Base-by-base conservation (phyloP, 2,113 vertebrate species). In the Chionomys nivalis region DNA sequence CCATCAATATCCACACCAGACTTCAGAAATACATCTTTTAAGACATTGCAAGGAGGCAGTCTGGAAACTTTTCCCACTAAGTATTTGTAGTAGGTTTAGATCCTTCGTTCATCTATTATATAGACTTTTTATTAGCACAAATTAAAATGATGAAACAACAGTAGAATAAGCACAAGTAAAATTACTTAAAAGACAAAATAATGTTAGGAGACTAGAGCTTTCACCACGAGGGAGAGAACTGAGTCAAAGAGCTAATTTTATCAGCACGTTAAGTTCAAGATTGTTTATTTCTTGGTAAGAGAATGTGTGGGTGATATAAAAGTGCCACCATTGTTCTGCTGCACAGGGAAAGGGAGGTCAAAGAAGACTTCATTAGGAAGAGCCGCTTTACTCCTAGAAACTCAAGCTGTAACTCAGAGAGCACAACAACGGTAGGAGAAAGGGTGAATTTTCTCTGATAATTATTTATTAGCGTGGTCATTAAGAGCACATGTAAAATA, bases 131-230 rank as follows among this genome's bases (percentile, higher is more conserved):
- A 49, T 68, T 21, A 7, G n/a, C n/a, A 90, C 78, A 91, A 66
- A n/a, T 68, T 42, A 79, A 90, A 94, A 90, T 65, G 16, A 49
- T 77, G 44, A 75, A 87, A 95, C 95, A 81, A 98, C 89, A 36
- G 93, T 58, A 89, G 65, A 97, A 82, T 95, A 97, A 98, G 98
- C 87, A 98, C 83, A 97, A 97, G 97, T 94, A 98, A 91, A 98
- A 98, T 97, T 76, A 63, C 91, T 96, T 65, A 77, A 96, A 90
- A 86, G 91, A 97, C 97, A 98, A 97, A 98, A 94, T 97, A 96
- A 98, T 79, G 93, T 95, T 87, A n/a, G 14, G 95, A 97, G 72
- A 82, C 91, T 86, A 28, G 92, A 87, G 95, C 72, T 95, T 26
- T 89, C 77, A 73, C 90, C 66, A 86, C 58, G 31, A 95, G 70